Base-by-base conservation (phyloP, 2,113 vertebrate genomes). In the Ibidorhyncha struthersii region DNA sequence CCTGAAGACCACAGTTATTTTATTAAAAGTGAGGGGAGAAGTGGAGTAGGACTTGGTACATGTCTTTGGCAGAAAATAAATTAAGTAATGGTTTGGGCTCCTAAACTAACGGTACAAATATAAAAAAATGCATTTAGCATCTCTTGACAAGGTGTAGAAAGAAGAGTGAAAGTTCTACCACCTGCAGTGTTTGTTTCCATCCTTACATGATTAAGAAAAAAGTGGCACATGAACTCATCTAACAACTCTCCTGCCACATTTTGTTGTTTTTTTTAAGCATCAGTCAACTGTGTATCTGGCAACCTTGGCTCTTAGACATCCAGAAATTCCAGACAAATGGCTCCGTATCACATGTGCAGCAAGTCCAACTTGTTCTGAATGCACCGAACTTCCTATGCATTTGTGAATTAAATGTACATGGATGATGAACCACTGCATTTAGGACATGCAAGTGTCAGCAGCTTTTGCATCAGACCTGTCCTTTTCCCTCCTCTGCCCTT, bases 361-460 rank as follows among this genome's bases (percentile, higher is more conserved):
- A 52, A 76, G 87, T 96, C 84, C 73, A 85, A 6, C 91, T 91
- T 76, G 89, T 82, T 94, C 61, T 85, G 36, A 76, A 49, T 65
- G 70, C 89, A 52, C 6, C 76, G 61, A 91, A 30, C 63, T 86
- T 78, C 67, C 41, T 63, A 9, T 82, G 47, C 47, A 34, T 89
- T 34, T 56, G 25, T 85, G 73, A 29, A 59, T 55, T 32, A 76
- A 73, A 13, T 43, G 29, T 23, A 6, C 14, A 3, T n/a, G 63
- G 67, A 13, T 92, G 53, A 72, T 65, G 86, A 82, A 56, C 29
- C 52, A 30, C 34, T 61, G 30, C 40, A 27, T 74, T 90, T 81
- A 67, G 56, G 61, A 29, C 6, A 6, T 40, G 55, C 17, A 79
- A 29, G 26, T 84, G 52, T 50, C 65, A 56, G 43, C 61, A 55